Base-by-base conservation (phyloP, 2,113 vertebrate species). In the Lampris megalopsis region DNA sequence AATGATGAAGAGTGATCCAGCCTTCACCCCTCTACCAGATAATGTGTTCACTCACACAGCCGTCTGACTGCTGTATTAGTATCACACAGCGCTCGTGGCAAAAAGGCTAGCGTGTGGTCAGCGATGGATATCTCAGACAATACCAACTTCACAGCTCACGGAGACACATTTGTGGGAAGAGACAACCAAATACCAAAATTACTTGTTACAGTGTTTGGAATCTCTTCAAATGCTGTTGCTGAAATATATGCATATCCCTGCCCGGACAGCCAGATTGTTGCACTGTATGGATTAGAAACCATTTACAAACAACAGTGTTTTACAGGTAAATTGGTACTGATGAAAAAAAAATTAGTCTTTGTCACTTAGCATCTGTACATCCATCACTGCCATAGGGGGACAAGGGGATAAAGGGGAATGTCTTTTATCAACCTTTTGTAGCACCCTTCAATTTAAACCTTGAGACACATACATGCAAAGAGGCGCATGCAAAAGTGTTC, bases 351-450 rank as follows among this genome's bases (percentile, higher is more conserved):
- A 58, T 24, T 57, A 75, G 70, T 74, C 84, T 85, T 80, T 76
- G 73, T 77, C 79, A 75, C 71, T 61, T 35, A 80, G 67, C 83
- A 67, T 87, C 74, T 87, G 84, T 85, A 79, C 83, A 80, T 88
- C 71, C 78, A 86, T 88, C 88, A 91, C 92, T 92, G 89, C 92
- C 90, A 78, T 74, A 2, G 54, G 63, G 69, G 71, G 73, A 3
- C n/a, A 24, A 24, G 71, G 82, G 71, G 57, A 73, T 43, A 11
- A 47, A 72, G 42, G 60, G 71, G 65, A 24, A 40, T 4, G 42
- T 38, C 53, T 84, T 86, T 83, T 77, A 81, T 80, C 50, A 5
- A 79, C 79, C 49, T 90, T 88, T 89, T 86, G 86, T 88, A 92
- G 87, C 88, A 85, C 74, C 71, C 58, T 37, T 70, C 67, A 66